Percentiles rank a stretch among this genome's conserved stretches.
Evolutionary conservation across 35 echinoderm and acorn worm genomes (phyloP).

Genomic region (Apostichopus californicus): DNA sequence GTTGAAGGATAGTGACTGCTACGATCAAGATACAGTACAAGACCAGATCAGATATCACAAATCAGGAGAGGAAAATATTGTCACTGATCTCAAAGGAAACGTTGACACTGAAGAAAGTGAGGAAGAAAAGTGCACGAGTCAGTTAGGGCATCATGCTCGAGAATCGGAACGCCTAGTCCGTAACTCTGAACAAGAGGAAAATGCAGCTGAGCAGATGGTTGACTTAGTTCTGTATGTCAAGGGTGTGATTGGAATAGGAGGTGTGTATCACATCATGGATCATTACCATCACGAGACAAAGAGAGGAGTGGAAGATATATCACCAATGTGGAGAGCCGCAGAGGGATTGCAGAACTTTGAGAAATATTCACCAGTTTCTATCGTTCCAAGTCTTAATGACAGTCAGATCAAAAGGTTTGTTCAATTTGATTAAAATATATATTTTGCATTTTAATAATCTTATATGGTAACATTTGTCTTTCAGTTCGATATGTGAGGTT

Average conservation of each 20-base stretch:
- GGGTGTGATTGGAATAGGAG: constrained; percentile 72
- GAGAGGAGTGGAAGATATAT: constrained; percentile 72
- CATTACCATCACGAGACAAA: constrained; percentile 79
- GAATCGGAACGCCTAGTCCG: not conserved
- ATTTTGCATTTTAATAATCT: too few relatives aligned
- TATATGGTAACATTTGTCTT: too few relatives aligned
- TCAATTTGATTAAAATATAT: too few relatives aligned
- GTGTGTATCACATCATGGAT: constrained; percentile 76
- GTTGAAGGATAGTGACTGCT: not conserved
- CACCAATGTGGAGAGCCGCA: constrained; percentile 78
- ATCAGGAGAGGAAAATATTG: not conserved
- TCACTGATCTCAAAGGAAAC: not conserved
- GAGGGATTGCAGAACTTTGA: constrained; percentile 69
- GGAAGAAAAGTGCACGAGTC: not conserved
- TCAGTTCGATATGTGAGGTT: too few relatives aligned
- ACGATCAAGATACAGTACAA: too few relatives aligned
- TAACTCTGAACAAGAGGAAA: not conserved
- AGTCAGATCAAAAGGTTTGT: constrained; percentile 59
- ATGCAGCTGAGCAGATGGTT: not conserved
- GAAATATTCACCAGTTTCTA: constrained; percentile 60
- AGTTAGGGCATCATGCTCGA: not conserved
- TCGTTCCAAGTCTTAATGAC: constrained; percentile 23
- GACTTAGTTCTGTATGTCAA: constrained; percentile 46
- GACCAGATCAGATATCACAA: not conserved
- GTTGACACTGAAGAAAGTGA: not conserved